phyloP scores from a whole-genome alignment of 2,113 vertebrate genomes.

The Brachyhypopomus gauderio region DNA sequence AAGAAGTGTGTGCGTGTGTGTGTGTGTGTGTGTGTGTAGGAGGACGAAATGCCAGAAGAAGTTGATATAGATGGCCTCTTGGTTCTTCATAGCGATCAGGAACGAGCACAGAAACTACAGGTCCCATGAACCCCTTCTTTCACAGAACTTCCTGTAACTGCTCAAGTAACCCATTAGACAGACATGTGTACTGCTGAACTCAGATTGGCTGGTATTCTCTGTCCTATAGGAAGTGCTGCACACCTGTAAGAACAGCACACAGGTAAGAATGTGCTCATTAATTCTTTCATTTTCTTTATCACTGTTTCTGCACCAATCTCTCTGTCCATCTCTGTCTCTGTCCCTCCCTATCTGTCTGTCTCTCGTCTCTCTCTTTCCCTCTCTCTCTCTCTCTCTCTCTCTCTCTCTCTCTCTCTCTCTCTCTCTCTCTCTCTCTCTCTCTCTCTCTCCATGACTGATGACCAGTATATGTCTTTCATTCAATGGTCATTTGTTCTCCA shows the following conservation, averaged over 20 bases:
- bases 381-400: constrained; percentile 15
- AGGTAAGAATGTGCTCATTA: constrained; percentile 69
- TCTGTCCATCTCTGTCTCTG: too few relatives aligned
- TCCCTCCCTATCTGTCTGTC: not conserved
- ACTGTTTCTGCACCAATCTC: not conserved
- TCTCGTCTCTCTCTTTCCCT: constrained; percentile 20
- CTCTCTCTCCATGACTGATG: constrained; percentile 38
- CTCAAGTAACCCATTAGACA: not conserved
- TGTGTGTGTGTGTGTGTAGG: constrained; percentile 63
- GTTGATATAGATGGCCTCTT: constrained; percentile 85
- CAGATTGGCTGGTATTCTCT: not conserved
- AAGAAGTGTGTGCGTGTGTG: constrained; percentile 13
- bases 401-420: not conserved
- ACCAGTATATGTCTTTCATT: constrained; percentile 16
- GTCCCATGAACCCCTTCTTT: constrained; percentile 59
- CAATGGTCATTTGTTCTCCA: constrained; percentile 25
- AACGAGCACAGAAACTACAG: constrained; percentile 76
- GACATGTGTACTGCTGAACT: too few relatives aligned
- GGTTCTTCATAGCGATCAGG: constrained; percentile 77
- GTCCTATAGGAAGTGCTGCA: constrained; percentile 76
- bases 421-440: constrained; percentile 17
- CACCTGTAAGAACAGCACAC: constrained; percentile 72
- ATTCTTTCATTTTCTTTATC: not conserved
- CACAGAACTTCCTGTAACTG: not conserved
- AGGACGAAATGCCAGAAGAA: constrained; percentile 82